phyloP scores from a whole-genome alignment of 1,140 invertebrate species.

The Arion vulgaris region DNA sequence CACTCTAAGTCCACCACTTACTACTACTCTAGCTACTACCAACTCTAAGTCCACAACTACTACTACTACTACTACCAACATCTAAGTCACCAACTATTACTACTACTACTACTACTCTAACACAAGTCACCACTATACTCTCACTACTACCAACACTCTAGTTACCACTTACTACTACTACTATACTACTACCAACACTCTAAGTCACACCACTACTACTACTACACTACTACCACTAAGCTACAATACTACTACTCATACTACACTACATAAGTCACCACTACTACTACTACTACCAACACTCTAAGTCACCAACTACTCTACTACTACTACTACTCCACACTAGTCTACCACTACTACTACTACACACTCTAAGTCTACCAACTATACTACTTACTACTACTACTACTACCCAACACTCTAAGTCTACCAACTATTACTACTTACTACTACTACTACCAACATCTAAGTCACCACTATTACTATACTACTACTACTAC shows the following conservation, averaged over 20 bases:
- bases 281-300: conserved; percentile 18
- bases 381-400: neutral
- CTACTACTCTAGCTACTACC: conserved; percentile 28
- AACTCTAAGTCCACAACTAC: conserved; percentile 1
- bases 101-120: conserved; percentile 20
- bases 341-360: neutral
- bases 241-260: too few relatives aligned
- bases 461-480: neutral
- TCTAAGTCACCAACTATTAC: neutral
- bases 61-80: conserved; percentile 7
- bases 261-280: too few relatives aligned
- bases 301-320: conserved; percentile 2
- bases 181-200: too few relatives aligned
- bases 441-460: neutral
- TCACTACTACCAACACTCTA: conserved; percentile 38
- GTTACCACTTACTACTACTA: too few relatives aligned
- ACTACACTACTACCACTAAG: conserved; percentile 16
- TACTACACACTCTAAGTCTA: neutral
- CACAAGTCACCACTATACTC: conserved; percentile 6
- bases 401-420: neutral
- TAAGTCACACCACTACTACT: conserved; percentile 29
- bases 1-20: neutral
- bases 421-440: too few relatives aligned
- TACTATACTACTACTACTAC: neutral
- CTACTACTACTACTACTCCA: neutral